phyloP scores from a whole-genome alignment of 2,888 invertebrate genomes.

The Chrysotoxum bicinctum region DNA sequence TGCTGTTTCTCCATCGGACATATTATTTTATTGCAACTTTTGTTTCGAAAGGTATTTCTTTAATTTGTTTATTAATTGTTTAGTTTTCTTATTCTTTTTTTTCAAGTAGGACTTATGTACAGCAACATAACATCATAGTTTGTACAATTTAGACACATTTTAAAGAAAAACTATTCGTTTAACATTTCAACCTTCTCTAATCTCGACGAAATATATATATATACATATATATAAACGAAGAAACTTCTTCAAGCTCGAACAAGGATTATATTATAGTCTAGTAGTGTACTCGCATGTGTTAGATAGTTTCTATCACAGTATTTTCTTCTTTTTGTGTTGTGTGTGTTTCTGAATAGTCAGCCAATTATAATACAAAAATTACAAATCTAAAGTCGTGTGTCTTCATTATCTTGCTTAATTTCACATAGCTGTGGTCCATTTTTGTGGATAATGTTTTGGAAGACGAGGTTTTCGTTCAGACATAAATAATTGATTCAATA shows the following conservation, averaged over 20 bases:
- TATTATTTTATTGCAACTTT: conserved; percentile 24
- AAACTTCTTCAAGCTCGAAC: background rate
- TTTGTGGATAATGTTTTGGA: background rate
- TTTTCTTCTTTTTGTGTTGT: background rate
- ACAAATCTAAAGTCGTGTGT: background rate
- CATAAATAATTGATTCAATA: background rate
- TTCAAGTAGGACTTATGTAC: background rate
- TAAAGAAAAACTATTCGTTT: background rate
- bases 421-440: background rate
- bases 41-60: background rate
- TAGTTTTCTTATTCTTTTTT: background rate
- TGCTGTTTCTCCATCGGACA: conserved; percentile 67
- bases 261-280: background rate
- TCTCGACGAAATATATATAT: background rate
- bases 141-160: background rate
- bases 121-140: background rate
- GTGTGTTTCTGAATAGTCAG: background rate
- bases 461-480: background rate
- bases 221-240: too few relatives aligned
- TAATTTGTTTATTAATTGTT: background rate
- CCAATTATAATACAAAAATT: background rate
- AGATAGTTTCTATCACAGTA: background rate
- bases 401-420: background rate
- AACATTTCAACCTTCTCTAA: background rate
- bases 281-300: background rate